Percentiles rank a stretch among this genome's conserved stretches.
Conservation (phyloP, 2,888 invertebrate species). For the Incurvaria masculella region DNA sequence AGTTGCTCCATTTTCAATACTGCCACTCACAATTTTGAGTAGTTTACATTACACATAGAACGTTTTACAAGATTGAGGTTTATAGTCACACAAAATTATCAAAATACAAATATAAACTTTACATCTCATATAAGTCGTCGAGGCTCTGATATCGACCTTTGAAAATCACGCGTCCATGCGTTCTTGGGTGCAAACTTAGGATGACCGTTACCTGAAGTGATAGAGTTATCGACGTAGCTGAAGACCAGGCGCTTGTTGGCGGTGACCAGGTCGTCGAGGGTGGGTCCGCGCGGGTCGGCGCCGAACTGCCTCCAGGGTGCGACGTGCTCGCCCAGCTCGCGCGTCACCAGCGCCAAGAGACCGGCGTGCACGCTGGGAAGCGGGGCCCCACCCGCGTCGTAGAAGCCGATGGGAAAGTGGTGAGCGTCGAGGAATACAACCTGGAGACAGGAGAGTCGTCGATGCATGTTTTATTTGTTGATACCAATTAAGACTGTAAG, state of each 20-base stretch:
- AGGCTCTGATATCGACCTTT: too few species aligned
- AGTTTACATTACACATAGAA: too few species aligned
- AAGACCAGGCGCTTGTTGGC: slow-evolving; percentile 50
- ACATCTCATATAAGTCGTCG: too few species aligned
- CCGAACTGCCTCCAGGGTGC: slow-evolving; percentile 41
- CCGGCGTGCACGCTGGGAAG: slow-evolving; percentile 50
- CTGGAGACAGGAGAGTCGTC: slow-evolving; percentile 20
- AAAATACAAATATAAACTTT: too few species aligned
- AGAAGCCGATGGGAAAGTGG: slow-evolving; percentile 70
- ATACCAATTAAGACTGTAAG: neutral
- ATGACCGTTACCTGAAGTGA: slow-evolving; percentile 32
- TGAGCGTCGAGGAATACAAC: slow-evolving; percentile 79
- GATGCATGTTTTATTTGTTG: neutral
- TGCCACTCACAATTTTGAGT: too few species aligned
- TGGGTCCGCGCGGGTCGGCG: slow-evolving; percentile 39
- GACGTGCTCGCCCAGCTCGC: slow-evolving; percentile 55
- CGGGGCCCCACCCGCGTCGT: slow-evolving; percentile 38
- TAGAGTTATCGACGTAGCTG: slow-evolving; percentile 51
- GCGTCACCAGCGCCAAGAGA: slow-evolving; percentile 51
- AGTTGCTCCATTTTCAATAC: too few species aligned
- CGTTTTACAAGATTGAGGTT: too few species aligned
- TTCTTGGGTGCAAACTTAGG: too few species aligned
- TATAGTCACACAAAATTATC: too few species aligned
- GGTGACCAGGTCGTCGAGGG: slow-evolving; percentile 43
- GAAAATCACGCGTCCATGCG: too few species aligned